Conservation (phyloP, 2,797 vertebrate species). For the Danionella dracula region DNA sequence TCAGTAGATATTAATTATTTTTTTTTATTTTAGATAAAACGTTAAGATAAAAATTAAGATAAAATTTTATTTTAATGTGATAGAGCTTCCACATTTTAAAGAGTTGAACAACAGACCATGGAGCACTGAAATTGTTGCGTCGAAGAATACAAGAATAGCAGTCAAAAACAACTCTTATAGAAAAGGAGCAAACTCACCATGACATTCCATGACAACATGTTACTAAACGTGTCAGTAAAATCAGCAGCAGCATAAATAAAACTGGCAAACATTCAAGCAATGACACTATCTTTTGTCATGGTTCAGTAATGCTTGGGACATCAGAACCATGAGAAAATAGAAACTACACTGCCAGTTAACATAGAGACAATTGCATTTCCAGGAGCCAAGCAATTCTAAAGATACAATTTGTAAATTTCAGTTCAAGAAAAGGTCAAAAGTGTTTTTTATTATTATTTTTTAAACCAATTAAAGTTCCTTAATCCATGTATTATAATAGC, state of each 20-base stretch:
- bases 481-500: too few species aligned
- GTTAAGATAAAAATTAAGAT: too few species aligned
- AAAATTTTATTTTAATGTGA: neutral
- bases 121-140: neutral
- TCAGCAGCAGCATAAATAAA: neutral
- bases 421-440: too few species aligned
- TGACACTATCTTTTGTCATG: neutral
- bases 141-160: neutral
- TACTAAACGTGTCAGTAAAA: neutral
- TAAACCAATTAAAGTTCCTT: too few species aligned
- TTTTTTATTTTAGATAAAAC: too few species aligned
- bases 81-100: too few species aligned
- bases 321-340: neutral
- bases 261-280: constrained; percentile 7
- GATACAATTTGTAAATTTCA: too few species aligned
- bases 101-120: too few species aligned
- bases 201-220: neutral
- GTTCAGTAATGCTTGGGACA: neutral
- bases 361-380: too few species aligned
- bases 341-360: neutral
- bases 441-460: too few species aligned
- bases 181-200: neutral
- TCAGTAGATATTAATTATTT: neutral
- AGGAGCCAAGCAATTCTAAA: too few species aligned
- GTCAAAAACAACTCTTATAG: neutral